A percentile compares a stretch with the other conserved stretches of the same genome.
Evolutionary conservation across 2,888 invertebrate species (phyloP).

Genomic region (Cylindroiulus punctatus): DNA sequence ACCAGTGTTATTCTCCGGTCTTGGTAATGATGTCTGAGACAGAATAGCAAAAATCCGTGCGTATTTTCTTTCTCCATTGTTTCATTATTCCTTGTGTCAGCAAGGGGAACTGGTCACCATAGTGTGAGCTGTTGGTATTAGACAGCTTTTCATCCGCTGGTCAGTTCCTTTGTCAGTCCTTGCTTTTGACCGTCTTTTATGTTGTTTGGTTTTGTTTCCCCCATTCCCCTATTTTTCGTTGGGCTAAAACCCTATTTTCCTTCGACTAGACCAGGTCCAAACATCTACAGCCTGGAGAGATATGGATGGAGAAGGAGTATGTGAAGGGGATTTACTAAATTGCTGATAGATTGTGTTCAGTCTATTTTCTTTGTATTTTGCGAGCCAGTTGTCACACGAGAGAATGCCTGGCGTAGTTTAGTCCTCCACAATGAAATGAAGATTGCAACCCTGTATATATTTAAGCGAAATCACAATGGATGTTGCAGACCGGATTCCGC

Average conservation of each 20-base stretch:
- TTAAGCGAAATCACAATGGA: neutral
- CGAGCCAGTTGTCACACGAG: neutral
- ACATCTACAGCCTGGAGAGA: constrained; percentile 11
- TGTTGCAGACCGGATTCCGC: constrained; percentile 3
- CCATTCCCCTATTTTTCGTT: neutral
- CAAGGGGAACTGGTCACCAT: neutral
- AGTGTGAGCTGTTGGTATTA: neutral
- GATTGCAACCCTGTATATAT: neutral
- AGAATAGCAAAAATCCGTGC: no score
- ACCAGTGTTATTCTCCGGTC: no score
- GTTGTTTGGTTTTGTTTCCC: constrained; percentile 25
- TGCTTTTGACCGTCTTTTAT: constrained; percentile 36
- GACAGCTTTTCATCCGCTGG: neutral
- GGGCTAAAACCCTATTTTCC: neutral
- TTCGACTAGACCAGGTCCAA: neutral
- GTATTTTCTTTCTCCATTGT: no score
- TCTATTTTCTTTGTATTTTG: constrained; percentile 42
- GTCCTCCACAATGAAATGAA: constrained; percentile 17
- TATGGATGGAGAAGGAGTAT: neutral
- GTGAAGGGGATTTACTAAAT: constrained; percentile 33
- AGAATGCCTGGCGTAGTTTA: constrained; percentile 19
- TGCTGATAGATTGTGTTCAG: constrained; percentile 45
- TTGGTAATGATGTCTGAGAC: no score
- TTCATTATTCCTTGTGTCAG: neutral
- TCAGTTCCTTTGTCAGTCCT: neutral